These are phyloP conservation scores for Eulemur rufifrons DNA, from an alignment of 2,113 vertebrate species.

Conservation along the genomic window DNA sequence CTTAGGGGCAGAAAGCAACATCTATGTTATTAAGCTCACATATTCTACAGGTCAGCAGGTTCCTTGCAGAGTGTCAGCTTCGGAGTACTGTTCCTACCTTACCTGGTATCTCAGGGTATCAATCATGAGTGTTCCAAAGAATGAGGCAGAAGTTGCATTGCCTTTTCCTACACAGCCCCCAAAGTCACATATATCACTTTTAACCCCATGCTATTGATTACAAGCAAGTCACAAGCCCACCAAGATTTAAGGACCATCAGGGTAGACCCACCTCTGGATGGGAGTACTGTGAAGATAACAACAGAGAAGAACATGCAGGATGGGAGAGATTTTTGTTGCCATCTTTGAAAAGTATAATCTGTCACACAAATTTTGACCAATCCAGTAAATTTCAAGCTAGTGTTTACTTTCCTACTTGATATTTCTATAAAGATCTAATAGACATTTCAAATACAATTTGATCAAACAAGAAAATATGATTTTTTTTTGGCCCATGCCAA, in stretches of 20 bases:
- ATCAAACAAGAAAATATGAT: background rate
- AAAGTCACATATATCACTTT: background rate
- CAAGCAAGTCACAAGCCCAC: background rate
- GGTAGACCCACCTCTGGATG: background rate
- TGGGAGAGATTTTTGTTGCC: background rate
- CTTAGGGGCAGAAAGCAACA: background rate
- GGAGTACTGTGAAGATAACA: background rate
- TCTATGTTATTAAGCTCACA: background rate
- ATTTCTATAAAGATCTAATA: background rate
- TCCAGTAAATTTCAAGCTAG: background rate
- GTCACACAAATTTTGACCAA: background rate
- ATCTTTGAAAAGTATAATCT: background rate
- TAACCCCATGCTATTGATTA: background rate
- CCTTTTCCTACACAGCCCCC: background rate
- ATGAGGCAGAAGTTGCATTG: background rate
- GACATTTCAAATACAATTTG: background rate
- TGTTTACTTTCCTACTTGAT: background rate
- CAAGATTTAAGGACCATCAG: background rate
- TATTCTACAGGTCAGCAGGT: background rate
- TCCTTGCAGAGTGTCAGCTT: background rate
- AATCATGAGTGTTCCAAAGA: background rate
- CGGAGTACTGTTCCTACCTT: background rate
- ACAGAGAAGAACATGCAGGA: background rate
- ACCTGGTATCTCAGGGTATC: background rate
- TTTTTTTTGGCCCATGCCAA: background rate